Percentiles rank a stretch among this genome's conserved stretches.
These are phyloP conservation scores for Dascyllus trimaculatus DNA, from an alignment of 2,113 vertebrate species.

Conservation along the genomic window DNA sequence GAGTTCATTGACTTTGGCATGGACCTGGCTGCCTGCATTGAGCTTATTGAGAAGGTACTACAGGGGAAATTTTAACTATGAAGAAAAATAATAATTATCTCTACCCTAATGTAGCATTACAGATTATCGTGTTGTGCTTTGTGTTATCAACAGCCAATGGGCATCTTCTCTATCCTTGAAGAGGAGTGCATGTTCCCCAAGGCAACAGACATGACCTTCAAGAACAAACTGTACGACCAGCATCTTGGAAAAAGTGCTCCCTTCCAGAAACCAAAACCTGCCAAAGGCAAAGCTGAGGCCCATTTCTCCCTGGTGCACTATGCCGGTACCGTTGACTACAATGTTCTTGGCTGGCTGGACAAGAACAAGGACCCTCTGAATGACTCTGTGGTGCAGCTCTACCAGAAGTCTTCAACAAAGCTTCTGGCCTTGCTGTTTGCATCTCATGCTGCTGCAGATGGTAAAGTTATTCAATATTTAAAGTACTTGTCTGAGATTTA, in stretches of 20 bases:
- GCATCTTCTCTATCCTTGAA: constrained; percentile 84
- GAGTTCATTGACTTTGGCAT: constrained; percentile 64
- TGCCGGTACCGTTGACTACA: not conserved
- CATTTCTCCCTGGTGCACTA: not conserved
- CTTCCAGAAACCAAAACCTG: constrained; percentile 24
- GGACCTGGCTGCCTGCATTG: constrained; percentile 92
- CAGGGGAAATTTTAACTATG: not conserved
- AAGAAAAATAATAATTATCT: not conserved
- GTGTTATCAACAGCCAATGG: constrained; percentile 83
- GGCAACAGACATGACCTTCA: constrained; percentile 85
- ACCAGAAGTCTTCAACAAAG: constrained; percentile 78
- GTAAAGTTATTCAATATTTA: constrained; percentile 16
- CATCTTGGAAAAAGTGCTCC: constrained; percentile 86
- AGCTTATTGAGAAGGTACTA: constrained; percentile 89
- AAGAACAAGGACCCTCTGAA: constrained; percentile 95
- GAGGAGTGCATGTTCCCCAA: constrained; percentile 86
- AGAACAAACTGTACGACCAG: constrained; percentile 92
- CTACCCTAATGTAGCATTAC: not conserved
- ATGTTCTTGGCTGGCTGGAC: constrained; percentile 89
- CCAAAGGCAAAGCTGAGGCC: not conserved
- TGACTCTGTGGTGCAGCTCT: constrained; percentile 88
- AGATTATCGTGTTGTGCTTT: not conserved
- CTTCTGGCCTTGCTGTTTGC: constrained; percentile 62
- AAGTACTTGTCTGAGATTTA: not conserved
- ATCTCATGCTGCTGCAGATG: constrained; percentile 51